A percentile compares a stretch with the other conserved stretches of the same genome.
phyloP scores from a whole-genome alignment of 2,888 invertebrate species.

The Steinernema hermaphroditum region DNA sequence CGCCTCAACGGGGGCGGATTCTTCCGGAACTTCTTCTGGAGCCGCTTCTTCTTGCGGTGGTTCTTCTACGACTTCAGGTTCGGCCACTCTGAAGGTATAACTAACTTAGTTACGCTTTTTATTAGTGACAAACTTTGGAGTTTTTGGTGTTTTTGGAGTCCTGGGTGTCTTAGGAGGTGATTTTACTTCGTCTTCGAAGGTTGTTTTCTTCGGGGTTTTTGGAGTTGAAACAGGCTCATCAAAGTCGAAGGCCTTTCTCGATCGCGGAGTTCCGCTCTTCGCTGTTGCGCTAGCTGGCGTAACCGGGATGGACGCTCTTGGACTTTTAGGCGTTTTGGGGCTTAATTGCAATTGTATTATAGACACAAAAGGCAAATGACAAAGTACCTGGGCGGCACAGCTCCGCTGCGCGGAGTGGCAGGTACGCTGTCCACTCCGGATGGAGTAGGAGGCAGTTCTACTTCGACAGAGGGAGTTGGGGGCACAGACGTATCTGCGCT shows the following conservation, averaged over 20 bases:
- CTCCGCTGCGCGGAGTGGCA: conserved; percentile 34
- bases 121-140: conserved; percentile 49
- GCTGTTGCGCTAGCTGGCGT: conserved; percentile 32
- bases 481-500: conserved; percentile 25
- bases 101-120: neutral
- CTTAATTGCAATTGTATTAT: neutral
- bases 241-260: conserved; percentile 31
- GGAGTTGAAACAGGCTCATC: conserved; percentile 32
- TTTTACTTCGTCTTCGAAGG: conserved; percentile 33
- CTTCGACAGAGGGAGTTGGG: conserved; percentile 27
- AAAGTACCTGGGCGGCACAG: conserved; percentile 18
- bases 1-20: too few species aligned
- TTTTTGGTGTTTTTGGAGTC: conserved; percentile 56
- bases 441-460: conserved; percentile 38
- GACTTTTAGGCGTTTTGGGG: conserved; percentile 34
- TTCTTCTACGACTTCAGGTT: conserved; percentile 34
- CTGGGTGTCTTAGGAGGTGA: conserved; percentile 54
- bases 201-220: conserved; percentile 34
- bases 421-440: conserved; percentile 35
- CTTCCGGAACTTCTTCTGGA: conserved; percentile 2
- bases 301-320: conserved; percentile 27
- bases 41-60: conserved; percentile 37
- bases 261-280: conserved; percentile 15
- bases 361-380: neutral
- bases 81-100: conserved; percentile 2